Evolutionary conservation across 2,888 invertebrate genomes (phyloP), one percentile per base, ranked within the genome.

Genomic region (Oscheius sp.): DNA sequence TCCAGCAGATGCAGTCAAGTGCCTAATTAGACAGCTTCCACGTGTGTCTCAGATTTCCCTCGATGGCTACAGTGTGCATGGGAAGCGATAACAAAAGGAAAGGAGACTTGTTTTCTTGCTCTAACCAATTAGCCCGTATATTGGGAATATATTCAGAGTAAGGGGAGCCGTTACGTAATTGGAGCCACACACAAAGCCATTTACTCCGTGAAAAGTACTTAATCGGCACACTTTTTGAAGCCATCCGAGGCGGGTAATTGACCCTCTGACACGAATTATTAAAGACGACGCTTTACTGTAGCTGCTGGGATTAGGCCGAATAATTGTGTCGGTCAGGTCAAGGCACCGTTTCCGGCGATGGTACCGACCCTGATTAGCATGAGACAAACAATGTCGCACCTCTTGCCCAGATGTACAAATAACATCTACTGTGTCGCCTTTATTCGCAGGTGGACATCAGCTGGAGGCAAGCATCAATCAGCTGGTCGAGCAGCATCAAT

Each of bases 1-100:
- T 9, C 43, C 23, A 49, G 35, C 69, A 69, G 69, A 69, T 69
- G 69, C 35, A 69, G 69, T 69, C 69, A 69, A 69, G 69, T 69
- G 43, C n/a, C 69, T 56, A 69, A 69, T 69, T 69, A 69, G 69
- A 29, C 46, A 27, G 58, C 12, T 9, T 35, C 35, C 35, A 35
- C 35, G 35, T 35, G 35, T 35, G 9, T 35, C 35, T 35, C 35
- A 9, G 9, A 35, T 35, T 35, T 35, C 35, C 35, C 9, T 9
- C 35, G 35, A 9, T 35, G 35, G 35, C 35, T 35, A 35, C 35
- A 35, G 35, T 35, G 35, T 9, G 35, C 5, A 35, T n/a, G 35
- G 35, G 35, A 9, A 3, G 35, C 35, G 5, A 35, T 35, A 35
- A 35, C 35, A 35, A 35, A 35, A 35, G 35, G 35, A 35, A 9